Percentiles rank a stretch among this genome's conserved stretches.
These are phyloP conservation scores for Epirrhoe alternata DNA, from an alignment of 2,888 invertebrate genomes.

Conservation along the genomic window DNA sequence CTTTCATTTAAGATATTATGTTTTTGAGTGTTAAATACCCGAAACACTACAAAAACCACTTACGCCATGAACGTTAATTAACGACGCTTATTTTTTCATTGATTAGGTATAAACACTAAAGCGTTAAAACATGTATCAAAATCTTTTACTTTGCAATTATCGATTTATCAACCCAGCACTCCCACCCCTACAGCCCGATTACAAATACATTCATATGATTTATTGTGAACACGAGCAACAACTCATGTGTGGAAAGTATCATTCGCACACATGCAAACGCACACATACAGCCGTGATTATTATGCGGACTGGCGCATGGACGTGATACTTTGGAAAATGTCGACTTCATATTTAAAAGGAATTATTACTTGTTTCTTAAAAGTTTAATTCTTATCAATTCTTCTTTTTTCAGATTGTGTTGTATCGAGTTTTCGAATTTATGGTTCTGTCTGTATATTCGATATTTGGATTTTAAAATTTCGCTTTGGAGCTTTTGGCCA, in stretches of 20 bases:
- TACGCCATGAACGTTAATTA: too few species aligned
- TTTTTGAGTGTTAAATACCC: too few species aligned
- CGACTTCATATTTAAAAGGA: slow-evolving; percentile 52
- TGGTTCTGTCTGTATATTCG: slow-evolving; percentile 10
- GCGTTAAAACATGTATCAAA: background rate
- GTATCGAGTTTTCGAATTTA: slow-evolving; percentile 35
- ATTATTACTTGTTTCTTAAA: slow-evolving; percentile 45
- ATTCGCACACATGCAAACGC: slow-evolving; percentile 46
- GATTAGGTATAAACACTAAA: too few species aligned
- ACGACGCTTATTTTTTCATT: too few species aligned
- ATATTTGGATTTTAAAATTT: background rate
- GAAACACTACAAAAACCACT: too few species aligned
- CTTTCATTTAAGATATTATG: too few species aligned
- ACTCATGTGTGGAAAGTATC: slow-evolving; percentile 76
- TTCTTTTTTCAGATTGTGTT: slow-evolving; percentile 34
- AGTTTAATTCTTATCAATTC: slow-evolving; percentile 44
- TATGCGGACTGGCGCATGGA: slow-evolving; percentile 56
- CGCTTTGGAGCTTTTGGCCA: background rate
- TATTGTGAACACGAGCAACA: slow-evolving; percentile 79
- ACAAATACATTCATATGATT: slow-evolving; percentile 84
- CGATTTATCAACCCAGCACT: slow-evolving; percentile 39
- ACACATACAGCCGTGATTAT: slow-evolving; percentile 48
- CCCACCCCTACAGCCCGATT: slow-evolving; percentile 64
- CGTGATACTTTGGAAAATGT: slow-evolving; percentile 62
- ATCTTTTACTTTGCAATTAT: slow-evolving; percentile 19